Percentiles rank a stretch among this genome's conserved stretches.
phyloP scores from a whole-genome alignment of 2,113 vertebrate species.

The Mirounga angustirostris region DNA sequence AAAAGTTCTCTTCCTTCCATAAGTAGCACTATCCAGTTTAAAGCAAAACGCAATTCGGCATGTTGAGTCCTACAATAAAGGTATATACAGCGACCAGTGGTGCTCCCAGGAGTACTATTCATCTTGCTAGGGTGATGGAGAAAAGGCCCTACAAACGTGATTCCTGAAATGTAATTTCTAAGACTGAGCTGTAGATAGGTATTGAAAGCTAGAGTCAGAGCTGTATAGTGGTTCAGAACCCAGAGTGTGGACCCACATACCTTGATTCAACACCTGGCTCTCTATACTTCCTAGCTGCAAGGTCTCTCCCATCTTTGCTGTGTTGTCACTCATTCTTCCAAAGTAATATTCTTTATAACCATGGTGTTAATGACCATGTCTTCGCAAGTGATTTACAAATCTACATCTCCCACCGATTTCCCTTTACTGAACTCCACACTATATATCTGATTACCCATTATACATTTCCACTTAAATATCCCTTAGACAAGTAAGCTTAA shows the following conservation, averaged over 20 bases:
- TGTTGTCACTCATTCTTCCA: not conserved
- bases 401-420: not conserved
- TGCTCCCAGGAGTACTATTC: not conserved
- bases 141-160: not conserved
- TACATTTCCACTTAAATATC: not conserved
- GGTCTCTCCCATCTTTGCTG: not conserved
- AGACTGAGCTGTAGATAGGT: not conserved
- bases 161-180: not conserved
- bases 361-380: not conserved
- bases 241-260: not conserved
- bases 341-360: not conserved
- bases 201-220: not conserved
- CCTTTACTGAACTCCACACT: not conserved
- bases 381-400: not conserved
- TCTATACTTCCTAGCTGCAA: not conserved
- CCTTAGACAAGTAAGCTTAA: not conserved
- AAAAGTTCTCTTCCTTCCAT: not conserved
- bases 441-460: not conserved
- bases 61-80: not conserved
- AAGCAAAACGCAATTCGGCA: not conserved
- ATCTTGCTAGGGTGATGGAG: not conserved
- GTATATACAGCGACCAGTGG: not conserved
- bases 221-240: not conserved
- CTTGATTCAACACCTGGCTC: not conserved
- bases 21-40: not conserved